Evolutionary conservation across 2,797 vertebrate genomes (phyloP), one percentile per base, ranked within the genome.

Genomic region (Onychomys arenicola): DNA sequence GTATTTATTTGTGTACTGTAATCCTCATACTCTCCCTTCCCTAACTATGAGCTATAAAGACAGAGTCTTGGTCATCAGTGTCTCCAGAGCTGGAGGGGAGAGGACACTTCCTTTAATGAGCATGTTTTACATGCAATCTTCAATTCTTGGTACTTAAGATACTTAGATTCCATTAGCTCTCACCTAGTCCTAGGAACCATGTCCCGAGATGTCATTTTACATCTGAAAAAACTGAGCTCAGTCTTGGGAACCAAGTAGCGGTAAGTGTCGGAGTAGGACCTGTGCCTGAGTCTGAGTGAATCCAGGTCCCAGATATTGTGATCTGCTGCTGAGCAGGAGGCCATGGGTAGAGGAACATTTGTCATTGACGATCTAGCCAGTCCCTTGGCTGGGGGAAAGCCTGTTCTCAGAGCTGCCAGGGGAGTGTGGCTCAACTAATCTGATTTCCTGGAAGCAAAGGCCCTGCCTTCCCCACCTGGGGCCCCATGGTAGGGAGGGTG

Each of bases 331-430:
- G 5, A 94, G 57, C 89, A n/a, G 34, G 19, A 57, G 88, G 69
- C 78, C 82, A 52, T 19, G 43, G 67, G 59, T 76, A 94, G 67
- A 91, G 90, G 69, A 91, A 71, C 87, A 73, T 92, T 96, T 93
- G 76, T 90, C 96, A 89, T 37, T 90, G 92, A 86, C 73, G 85
- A 91, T 80, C 93, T 77, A 77, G 69, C 93, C 93, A 73, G 80
- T 94, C 78, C 76, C 89, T 94, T 81, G 89, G 89, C 86, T 89
- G 78, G 86, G 86, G 87, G 95, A 84, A 97, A 97, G 96, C 96
- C 95, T 97, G 80, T 94, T 96, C 94, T 97, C 92, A 46, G 86
- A 93, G 95, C 95, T 95, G 96, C 95, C 97, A 96, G 76, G 86
- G 61, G 93, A 97, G 67, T 96, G 94, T 78, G 65, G 84, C 90